These are phyloP conservation scores for Caenorhabditis japonica DNA, from an alignment of 2,888 invertebrate genomes.

Conservation along the genomic window DNA sequence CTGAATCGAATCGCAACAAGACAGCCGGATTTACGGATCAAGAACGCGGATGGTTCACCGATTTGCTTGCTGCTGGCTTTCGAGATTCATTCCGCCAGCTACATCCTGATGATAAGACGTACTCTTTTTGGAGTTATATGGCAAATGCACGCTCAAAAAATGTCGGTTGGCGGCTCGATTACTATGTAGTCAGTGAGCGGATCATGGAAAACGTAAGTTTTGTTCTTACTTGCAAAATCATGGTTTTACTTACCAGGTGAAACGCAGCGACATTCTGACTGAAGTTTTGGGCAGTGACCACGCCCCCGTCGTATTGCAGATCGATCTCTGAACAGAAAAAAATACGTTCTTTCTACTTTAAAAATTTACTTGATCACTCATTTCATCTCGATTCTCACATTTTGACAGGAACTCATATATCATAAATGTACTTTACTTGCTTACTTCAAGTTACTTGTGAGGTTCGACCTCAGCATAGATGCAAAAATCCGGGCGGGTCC, in stretches of 20 bases:
- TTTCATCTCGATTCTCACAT: background rate
- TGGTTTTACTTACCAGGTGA: conserved; percentile 40
- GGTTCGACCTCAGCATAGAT: too few species aligned
- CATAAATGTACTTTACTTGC: too few species aligned
- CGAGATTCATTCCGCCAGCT: conserved; percentile 82
- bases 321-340: conserved; percentile 80
- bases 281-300: conserved; percentile 94
- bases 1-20: conserved; percentile 87
- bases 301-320: conserved; percentile 89
- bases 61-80: conserved; percentile 85
- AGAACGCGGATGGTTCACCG: conserved; percentile 91
- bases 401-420: too few species aligned
- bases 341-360: background rate
- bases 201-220: conserved; percentile 82
- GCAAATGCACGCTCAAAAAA: conserved; percentile 88
- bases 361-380: background rate
- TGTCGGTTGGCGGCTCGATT: conserved; percentile 97
- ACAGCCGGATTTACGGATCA: conserved; percentile 96
- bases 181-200: conserved; percentile 90
- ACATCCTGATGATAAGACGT: conserved; percentile 87
- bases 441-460: too few species aligned
- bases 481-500: too few species aligned
- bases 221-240: background rate
- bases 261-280: conserved; percentile 86
- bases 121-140: conserved; percentile 97